Base-by-base conservation (phyloP, 2,113 vertebrate species). In the Rhinolophus ferrumequinum region DNA sequence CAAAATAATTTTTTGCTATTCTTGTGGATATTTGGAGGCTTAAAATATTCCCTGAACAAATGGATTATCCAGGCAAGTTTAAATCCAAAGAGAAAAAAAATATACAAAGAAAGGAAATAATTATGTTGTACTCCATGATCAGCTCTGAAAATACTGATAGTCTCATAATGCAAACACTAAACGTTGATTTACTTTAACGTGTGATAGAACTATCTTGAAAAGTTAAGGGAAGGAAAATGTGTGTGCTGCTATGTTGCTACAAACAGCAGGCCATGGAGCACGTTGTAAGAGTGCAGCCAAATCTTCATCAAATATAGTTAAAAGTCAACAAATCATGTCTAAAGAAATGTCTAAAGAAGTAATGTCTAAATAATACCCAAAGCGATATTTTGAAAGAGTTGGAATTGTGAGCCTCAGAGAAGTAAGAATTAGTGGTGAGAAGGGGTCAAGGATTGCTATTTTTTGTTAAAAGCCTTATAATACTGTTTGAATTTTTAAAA, bases 91-190 rank as follows among this genome's bases (percentile, higher is more conserved):
- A n/a, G 35, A 77, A 22, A 16, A 69, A 95, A 93, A 89, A 62
- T 91, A 89, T 52, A 81, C 30, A 84, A 95, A 93, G 28, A 88
- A 88, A 91, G 56, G 19, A 87, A 91, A 83, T 73, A 91, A 87
- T 83, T 92, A 84, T 76, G 44, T 33, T 76, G 14, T 86, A 89
- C 96, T 95, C 94, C 58, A 95, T 66, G 90, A 52, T 96, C 44
- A 92, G 41, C 21, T 95, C n/a, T 93, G 62, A 92, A 97, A 90
- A 97, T 92, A 95, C 76, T 97, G 94, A 79, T 24, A 83, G 44
- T 60, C 80, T 96, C 80, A 75, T 87, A 79, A 67, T 62, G 67
- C 50, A 88, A 92, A 80, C 41, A 82, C 16, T 76, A 88, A 94
- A 80, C 28, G 5, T 79, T 92, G 54, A 94, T 69, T 92, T 89